Conservation (phyloP, 2,113 vertebrate species). For the Crocuta crocuta region DNA sequence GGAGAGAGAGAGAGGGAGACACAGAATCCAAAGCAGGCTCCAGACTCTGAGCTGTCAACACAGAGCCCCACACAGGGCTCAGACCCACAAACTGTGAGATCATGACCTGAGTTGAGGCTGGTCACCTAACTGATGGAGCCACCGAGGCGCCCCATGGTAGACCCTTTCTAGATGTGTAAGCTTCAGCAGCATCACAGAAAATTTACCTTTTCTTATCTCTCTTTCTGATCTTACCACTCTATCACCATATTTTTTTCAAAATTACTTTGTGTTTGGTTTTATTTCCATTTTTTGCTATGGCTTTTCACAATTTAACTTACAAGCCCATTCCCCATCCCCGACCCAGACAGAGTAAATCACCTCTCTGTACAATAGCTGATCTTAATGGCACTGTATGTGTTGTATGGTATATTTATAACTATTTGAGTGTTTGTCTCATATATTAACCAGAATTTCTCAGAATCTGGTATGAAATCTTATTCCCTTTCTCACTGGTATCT, state of each 20-base stretch:
- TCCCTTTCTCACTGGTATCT: background rate
- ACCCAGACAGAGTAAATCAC: background rate
- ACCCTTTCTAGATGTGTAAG: background rate
- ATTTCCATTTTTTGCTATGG: constrained; percentile 4
- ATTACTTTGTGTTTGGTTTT: background rate
- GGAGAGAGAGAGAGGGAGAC: no score
- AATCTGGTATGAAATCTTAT: background rate
- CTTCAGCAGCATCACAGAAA: background rate
- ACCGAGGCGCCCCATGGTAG: no score
- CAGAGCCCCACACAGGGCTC: no score
- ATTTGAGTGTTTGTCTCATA: background rate
- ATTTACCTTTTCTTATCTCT: background rate
- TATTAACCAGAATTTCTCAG: background rate
- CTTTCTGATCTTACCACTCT: background rate
- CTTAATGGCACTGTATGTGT: background rate
- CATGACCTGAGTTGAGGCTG: no score
- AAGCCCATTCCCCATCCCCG: background rate
- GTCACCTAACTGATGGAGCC: no score
- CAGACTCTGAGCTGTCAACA: no score
- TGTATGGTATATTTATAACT: background rate
- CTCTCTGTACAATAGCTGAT: background rate
- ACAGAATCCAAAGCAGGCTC: no score
- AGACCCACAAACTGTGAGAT: no score
- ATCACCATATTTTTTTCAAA: background rate
- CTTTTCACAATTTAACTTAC: constrained; percentile 14